Evolutionary conservation across 2,888 invertebrate species (phyloP), one percentile per base, ranked within the genome.

Genomic region (Lochmaea crataegi): DNA sequence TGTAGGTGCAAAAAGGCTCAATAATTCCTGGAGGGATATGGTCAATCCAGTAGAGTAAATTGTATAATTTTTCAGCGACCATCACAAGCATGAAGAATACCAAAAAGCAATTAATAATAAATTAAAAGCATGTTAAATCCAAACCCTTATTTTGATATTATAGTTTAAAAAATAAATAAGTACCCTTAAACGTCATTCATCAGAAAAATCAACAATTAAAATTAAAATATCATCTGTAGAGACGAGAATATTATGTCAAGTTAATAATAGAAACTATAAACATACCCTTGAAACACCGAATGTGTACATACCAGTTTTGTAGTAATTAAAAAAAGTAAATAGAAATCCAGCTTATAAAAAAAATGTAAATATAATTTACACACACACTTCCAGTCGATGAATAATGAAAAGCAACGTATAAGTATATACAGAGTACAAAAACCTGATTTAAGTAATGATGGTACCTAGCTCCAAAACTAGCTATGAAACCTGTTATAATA

Each of bases 381-480:
- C 70, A 75, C 67, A 69, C 68, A 61, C 65, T 61, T 57, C 68
- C 61, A 68, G 65, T 64, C 68, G 65, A 71, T 73, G 67, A 75
- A 73, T 71, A 75, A 75, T 73, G 75, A 73, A 71, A 73, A 75
- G 66, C 72, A 73, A 70, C 68, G 53, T 53, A 48, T 48, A 48
- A 69, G 71, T 75, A 76, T 75, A 76, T 77, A 74, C 76, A 51
- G 77, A 77, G 75, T 74, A 76, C 70, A 71, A 74, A 82, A 83
- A 83, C 83, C 83, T 83, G 82, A 82, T 83, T 82, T 81, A 79
- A 80, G 79, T 81, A 83, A 82, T 81, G 81, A 80, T 82, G 80
- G 81, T 81, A 83, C 81, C 82, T 82, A 82, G 81, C 78, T 81
- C 83, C 81, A 80, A 83, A 83, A 82, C 82, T 83, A 83, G 83